Evolutionary conservation across 1,140 invertebrate genomes (phyloP), one percentile per base, ranked within the genome.

Genomic region (Trachymyrmex septentrionalis): DNA sequence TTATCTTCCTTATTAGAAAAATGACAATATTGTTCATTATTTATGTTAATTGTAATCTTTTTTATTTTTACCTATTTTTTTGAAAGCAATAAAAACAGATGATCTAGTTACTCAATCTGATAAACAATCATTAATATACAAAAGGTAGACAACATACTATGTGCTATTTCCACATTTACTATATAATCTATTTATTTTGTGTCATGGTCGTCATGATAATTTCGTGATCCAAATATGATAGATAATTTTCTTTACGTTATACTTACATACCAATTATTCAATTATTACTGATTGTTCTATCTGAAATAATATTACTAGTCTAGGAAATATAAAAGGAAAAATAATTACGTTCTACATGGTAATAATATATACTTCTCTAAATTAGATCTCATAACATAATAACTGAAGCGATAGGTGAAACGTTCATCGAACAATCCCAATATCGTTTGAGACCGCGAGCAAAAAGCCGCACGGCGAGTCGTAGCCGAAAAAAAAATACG

Each of bases 381-480:
- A 78, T 69, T 38, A 71, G 16, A 44, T 55, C 48, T 78, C 19
- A 19, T 14, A 44, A 44, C 59, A 16, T 10, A 27, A 80, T 38
- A 27, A 48, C n/a, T 1, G 30, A 10, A 4, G 21, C 24, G 66
- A 10, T 14, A 82, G 12, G 38, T 48, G 55, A 27, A 48, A 73
- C 38, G 21, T 61, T 61, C 55, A 53, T 30, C 55, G 38, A 84
- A 34, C 44, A 73, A 24, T 75, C 5, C 14, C 55, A 24, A 84
- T 75, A 84, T 84, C 80, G 44, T 61, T 48, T 57, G 53, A 14
- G 34, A 19, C 14, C 12, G 12, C 53, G 14, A 21, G 38, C 19
- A 75, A 75, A 75, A 84, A 84, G 38, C 53, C 34, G n/a, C 9
- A 5, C 16, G 7, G 63, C 64, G 24, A 61, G 44, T 48, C 19